Evolutionary conservation across 2,888 invertebrate species (phyloP).

Genomic region (Plusia festucae): DNA sequence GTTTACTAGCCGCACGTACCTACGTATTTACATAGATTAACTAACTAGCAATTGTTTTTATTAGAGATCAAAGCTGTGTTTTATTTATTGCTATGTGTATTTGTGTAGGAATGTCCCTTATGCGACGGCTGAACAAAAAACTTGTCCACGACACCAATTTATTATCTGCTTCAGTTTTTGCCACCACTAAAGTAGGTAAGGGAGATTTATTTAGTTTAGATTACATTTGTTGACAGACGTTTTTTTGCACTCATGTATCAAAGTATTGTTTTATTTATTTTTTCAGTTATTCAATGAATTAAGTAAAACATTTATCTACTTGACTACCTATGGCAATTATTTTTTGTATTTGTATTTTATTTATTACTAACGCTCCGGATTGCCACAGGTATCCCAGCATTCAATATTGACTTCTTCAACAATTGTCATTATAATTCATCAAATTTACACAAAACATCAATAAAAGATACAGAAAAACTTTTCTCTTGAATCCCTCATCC

Average conservation of each 20-base stretch:
- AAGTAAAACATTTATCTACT: too few relatives aligned
- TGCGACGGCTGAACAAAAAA: conserved; percentile 45
- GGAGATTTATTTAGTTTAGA: conserved; percentile 53
- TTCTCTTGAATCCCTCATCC: too few relatives aligned
- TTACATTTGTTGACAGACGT: conserved; percentile 38
- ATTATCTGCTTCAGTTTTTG: conserved; percentile 57
- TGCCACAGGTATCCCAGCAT: too few relatives aligned
- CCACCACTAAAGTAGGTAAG: conserved; percentile 34
- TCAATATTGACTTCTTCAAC: too few relatives aligned
- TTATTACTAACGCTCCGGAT: too few relatives aligned
- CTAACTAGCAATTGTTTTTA: conserved; percentile 17
- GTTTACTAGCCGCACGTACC: background rate
- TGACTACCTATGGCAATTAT: too few relatives aligned
- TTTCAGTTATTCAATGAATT: background rate
- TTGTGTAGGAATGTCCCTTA: conserved; percentile 38
- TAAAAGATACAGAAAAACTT: too few relatives aligned
- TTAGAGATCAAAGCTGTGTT: conserved; percentile 15
- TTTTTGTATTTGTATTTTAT: too few relatives aligned
- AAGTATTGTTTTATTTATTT: background rate
- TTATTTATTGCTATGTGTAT: conserved; percentile 42
- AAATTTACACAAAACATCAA: too few relatives aligned
- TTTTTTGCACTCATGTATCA: conserved; percentile 40
- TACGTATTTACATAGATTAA: background rate
- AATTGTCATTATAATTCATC: too few relatives aligned
- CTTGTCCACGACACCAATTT: conserved; percentile 50